These are phyloP conservation scores for Parapsyche elsis DNA, from an alignment of 1,140 invertebrate species.

Conservation along the genomic window DNA sequence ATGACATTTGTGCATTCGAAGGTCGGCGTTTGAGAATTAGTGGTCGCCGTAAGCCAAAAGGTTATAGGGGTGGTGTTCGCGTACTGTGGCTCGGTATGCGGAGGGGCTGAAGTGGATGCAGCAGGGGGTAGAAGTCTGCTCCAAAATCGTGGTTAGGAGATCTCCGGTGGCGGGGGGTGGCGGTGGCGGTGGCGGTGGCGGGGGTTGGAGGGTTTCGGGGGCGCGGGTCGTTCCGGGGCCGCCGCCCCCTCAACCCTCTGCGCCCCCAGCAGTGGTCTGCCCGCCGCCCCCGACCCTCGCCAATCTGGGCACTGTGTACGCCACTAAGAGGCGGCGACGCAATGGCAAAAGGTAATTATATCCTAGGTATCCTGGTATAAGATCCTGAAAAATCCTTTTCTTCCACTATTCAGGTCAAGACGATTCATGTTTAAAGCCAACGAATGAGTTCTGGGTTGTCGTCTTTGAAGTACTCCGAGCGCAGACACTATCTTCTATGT, in stretches of 20 bases:
- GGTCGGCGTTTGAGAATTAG: no score
- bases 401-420: no score
- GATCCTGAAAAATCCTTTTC: no score
- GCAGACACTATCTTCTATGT: no score
- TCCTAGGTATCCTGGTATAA: no score
- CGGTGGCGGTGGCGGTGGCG: conserved; percentile 1
- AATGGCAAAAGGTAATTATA: conserved; percentile 90
- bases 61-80: not conserved
- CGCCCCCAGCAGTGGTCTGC: conserved; percentile 53
- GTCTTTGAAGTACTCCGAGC: no score
- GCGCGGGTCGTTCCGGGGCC: conserved; percentile 62
- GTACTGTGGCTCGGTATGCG: not conserved
- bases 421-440: no score
- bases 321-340: conserved; percentile 89
- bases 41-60: no score
- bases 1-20: not conserved
- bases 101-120: conserved; percentile 21
- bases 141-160: conserved; percentile 40
- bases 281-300: conserved; percentile 77
- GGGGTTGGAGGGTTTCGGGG: conserved; percentile 24
- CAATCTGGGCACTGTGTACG: conserved; percentile 93
- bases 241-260: conserved; percentile 61
- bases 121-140: conserved; percentile 1
- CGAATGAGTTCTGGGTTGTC: no score
- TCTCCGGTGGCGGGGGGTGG: conserved; percentile 59